Conservation (phyloP, 1,140 invertebrate genomes). For the Euura saliciscinereae region DNA sequence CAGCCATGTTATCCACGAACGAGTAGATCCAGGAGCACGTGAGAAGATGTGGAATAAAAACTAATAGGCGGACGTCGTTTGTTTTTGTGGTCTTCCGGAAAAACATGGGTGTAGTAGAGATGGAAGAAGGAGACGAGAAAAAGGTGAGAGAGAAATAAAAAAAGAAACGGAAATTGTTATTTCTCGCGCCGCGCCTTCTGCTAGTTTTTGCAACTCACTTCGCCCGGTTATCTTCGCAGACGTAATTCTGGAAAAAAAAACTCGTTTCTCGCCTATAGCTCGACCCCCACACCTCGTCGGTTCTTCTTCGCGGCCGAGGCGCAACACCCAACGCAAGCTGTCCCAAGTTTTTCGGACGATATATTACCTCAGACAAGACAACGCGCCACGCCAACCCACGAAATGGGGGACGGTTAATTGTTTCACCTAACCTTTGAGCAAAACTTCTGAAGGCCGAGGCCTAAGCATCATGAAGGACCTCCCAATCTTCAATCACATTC, state of each 20-base stretch:
- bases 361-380: conserved; percentile 4
- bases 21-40: neutral
- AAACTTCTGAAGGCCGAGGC: neutral
- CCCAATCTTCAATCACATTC: neutral
- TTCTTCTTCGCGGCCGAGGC: neutral
- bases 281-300: neutral
- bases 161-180: conserved; percentile 1
- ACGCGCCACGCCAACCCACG: neutral
- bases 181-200: neutral
- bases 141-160: neutral
- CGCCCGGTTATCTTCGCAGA: neutral
- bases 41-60: neutral
- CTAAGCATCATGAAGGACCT: neutral
- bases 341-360: conserved; percentile 5
- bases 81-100: conserved; percentile 2
- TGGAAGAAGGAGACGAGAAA: neutral
- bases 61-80: neutral
- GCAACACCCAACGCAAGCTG: neutral
- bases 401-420: neutral
- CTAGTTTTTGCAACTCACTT: conserved; percentile 5
- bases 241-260: neutral
- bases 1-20: neutral
- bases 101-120: neutral
- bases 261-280: neutral
- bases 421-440: conserved; percentile 1